Base-by-base conservation (phyloP, 2,113 vertebrate species). In the Callipepla squamata region DNA sequence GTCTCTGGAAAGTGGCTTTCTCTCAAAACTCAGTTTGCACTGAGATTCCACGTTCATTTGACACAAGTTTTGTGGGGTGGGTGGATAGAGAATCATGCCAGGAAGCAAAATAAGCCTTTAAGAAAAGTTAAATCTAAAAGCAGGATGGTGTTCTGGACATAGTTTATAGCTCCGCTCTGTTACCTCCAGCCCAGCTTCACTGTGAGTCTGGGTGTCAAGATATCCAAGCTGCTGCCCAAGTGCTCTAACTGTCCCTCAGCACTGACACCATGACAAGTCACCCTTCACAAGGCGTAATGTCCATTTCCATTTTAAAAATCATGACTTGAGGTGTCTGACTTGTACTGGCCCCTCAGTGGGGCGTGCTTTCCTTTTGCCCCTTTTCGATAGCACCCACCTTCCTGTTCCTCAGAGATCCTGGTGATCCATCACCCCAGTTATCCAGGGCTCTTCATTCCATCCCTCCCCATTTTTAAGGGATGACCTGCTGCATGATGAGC, bases 11-110 rank as follows among this genome's bases (percentile, higher is more conserved):
- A 85, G 42, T 44, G 85, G 80, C 74, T 86, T 92, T 74, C 85
- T 84, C 73, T 36, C 6, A 88, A 90, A 96, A 94, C 38, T 93
- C 76, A 48, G 88, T 96, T 95, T 92, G 28, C 47, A 32, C 83
- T 93, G 93, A 94, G 68, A 85, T 92, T 74, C 93, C 76, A 9
- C 7, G 0, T 83, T 86, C 67, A 90, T 68, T 94, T 0, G 2
- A 92, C 93, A 78, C 86, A 84, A 51, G 32, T 80, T 95, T 70
- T 83, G 76, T 53, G 51, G 51, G 28, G 26, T 17, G 38, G 68
- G 47, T 6, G 40, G 34, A n/a, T 82, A 28, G 18, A 70, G 68
- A 38, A 50, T 26, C 25, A 21, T 21, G 20, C 23, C 30, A 67
- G 30, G 22, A 67, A 13, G 17, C 47, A 77, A 74, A 87, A 40